These are phyloP conservation scores for Melopsittacus undulatus DNA, from an alignment of 2,797 vertebrate genomes.

Conservation along the genomic window DNA sequence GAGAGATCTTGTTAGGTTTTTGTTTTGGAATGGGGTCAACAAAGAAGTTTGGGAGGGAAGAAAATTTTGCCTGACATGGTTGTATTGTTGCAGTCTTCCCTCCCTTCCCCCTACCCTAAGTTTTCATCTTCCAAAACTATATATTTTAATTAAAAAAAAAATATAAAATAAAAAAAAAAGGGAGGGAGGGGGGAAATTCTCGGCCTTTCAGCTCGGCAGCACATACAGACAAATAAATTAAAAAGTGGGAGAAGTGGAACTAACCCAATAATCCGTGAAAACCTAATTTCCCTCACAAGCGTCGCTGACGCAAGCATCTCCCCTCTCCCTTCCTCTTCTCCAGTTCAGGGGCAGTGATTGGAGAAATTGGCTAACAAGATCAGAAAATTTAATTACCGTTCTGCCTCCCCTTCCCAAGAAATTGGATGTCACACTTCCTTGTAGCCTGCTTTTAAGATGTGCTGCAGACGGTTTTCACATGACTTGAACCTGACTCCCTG, in stretches of 20 bases:
- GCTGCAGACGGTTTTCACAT: constrained; percentile 51
- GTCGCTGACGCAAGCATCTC: constrained; percentile 71
- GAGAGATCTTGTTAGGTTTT: not conserved
- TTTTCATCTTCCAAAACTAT: constrained; percentile 75
- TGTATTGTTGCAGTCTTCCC: constrained; percentile 29
- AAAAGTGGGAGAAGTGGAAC: constrained; percentile 85
- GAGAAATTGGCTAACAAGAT: constrained; percentile 87
- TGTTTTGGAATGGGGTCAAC: constrained; percentile 42
- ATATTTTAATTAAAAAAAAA: constrained; percentile 80
- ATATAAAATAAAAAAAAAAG: constrained; percentile 29
- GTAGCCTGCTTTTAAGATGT: constrained; percentile 61
- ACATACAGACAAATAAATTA: constrained; percentile 86
- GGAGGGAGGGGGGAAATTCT: not conserved
- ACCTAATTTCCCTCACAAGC: constrained; percentile 83
- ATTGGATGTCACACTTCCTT: constrained; percentile 82
- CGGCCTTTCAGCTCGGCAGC: constrained; percentile 79
- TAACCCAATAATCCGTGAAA: constrained; percentile 87
- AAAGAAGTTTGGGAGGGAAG: constrained; percentile 24
- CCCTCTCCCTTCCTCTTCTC: constrained; percentile 74
- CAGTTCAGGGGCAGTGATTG: constrained; percentile 82
- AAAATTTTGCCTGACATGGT: constrained; percentile 47
- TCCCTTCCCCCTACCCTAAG: not conserved
- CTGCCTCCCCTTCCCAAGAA: constrained; percentile 79
- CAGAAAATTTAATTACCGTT: constrained; percentile 86
- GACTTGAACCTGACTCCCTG: constrained; percentile 7